These are phyloP conservation scores for Rhagoletis zephyria DNA, from an alignment of 1,140 invertebrate species.

Conservation along the genomic window DNA sequence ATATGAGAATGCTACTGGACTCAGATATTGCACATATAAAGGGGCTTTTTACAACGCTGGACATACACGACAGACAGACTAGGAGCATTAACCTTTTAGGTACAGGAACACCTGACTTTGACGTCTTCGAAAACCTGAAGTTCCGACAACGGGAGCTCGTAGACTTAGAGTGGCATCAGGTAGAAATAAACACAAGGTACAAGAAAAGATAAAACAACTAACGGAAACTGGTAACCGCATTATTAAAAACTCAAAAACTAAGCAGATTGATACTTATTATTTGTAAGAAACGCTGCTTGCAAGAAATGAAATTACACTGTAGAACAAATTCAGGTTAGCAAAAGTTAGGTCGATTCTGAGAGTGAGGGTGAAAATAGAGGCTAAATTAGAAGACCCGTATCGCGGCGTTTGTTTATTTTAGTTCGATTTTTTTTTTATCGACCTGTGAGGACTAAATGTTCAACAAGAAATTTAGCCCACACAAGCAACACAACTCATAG, in stretches of 20 bases:
- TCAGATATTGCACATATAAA: conserved; percentile 1
- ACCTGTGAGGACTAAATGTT: too few species aligned
- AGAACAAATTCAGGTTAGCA: too few species aligned
- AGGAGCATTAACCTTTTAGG: conserved; percentile 53
- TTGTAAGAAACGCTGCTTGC: conserved; percentile 37
- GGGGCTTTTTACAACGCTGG: conserved; percentile 42
- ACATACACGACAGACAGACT: conserved; percentile 36
- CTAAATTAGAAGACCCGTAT: too few species aligned
- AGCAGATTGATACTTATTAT: not conserved
- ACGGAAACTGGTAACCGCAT: not conserved
- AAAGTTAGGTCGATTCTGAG: too few species aligned
- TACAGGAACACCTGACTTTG: conserved; percentile 36
- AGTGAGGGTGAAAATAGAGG: too few species aligned
- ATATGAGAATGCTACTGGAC: conserved; percentile 24
- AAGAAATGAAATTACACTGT: conserved; percentile 18
- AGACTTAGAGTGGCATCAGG: not conserved
- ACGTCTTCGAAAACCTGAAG: conserved; percentile 50
- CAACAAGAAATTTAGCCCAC: too few species aligned
- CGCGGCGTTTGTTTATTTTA: too few species aligned
- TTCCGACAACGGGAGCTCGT: conserved; percentile 35
- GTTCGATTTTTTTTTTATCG: too few species aligned
- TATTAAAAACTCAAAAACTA: not conserved
- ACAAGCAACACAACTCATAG: too few species aligned
- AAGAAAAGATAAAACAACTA: not conserved
- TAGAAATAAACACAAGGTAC: conserved; percentile 16